Base-by-base conservation (phyloP, 2,797 vertebrate genomes). In the Tragopan temminckii region DNA sequence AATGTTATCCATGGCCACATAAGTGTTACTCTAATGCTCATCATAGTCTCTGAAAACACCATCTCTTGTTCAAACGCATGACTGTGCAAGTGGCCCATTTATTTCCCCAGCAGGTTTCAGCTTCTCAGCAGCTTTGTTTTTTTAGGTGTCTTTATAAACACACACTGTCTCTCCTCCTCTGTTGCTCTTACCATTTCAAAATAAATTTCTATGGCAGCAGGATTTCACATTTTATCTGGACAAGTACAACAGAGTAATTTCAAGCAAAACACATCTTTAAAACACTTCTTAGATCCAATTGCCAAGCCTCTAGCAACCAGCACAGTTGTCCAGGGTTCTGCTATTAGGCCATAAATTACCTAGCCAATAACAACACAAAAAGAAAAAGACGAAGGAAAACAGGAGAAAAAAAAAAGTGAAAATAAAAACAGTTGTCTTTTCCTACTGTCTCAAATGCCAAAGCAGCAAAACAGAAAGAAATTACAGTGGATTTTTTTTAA, bases 211-310 rank as follows among this genome's bases (percentile, higher is more conserved):
- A 46, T 33, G 68, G 40, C 81, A 88, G 84, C 25, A 94, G 46
- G 66, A 48, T 90, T 95, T 90, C 42, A 89, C 27, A 55, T 55
- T 55, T 55, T 20, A 90, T 92, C 23, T 95, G 75, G 42, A 13
- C 31, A 78, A 85, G 69, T 85, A 68, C 4, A 87, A 55, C 92
- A 95, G 93, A 94, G 69, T 62, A 80, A 95, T 95, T 93, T 95
- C 50, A 80, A 80, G 89, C 9, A 57, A 90, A 93, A 80, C 0
- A 0, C 3, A 5, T 85, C 72, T 90, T 93, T 90, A 87, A 72
- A 96, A 83, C 36, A 74, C 50, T 85, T 80, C 63, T 85, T 63
- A 42, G 57, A 83, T 83, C 50, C 66, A 53, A 82, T 66, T 76
- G 62, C 52, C 76, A 81, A 62, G 81, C 71, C 64, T 89, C 66